Percentiles rank a stretch among this genome's conserved stretches.
phyloP scores from a whole-genome alignment of 2,113 vertebrate genomes.

The Ciconia maguari region DNA sequence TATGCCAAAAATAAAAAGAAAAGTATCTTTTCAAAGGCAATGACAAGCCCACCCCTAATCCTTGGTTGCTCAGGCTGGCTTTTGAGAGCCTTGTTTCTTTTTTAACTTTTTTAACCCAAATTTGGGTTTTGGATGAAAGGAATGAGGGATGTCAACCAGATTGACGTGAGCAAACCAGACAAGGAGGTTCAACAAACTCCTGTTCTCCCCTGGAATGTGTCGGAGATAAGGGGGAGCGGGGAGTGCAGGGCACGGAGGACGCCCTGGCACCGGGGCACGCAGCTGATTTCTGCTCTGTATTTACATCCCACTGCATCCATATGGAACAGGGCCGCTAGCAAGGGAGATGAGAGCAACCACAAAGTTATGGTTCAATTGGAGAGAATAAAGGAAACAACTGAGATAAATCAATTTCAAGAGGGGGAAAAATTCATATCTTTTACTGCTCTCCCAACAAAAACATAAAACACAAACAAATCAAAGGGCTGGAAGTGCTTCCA shows the following conservation, averaged over 20 bases:
- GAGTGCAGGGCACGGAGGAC: background rate
- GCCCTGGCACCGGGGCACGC: accelerated
- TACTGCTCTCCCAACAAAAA: conserved; percentile 42
- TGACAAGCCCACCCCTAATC: background rate
- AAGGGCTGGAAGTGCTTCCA: conserved; percentile 39
- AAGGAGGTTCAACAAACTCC: background rate
- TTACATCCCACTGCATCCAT: conserved; percentile 35
- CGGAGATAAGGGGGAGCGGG: background rate
- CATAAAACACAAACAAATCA: conserved; percentile 59
- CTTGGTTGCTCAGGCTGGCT: background rate
- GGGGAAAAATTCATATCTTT: background rate
- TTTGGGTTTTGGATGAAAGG: background rate
- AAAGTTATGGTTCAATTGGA: conserved; percentile 19
- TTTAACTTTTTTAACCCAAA: background rate
- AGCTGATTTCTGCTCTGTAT: background rate
- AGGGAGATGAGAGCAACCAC: background rate
- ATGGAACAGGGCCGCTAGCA: background rate
- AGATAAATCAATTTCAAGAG: conserved; percentile 44
- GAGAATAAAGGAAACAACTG: background rate
- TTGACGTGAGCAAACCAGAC: accelerated
- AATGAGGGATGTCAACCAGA: background rate
- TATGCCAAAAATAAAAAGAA: background rate
- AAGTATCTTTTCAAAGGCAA: background rate
- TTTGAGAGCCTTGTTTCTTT: background rate
- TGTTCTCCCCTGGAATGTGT: background rate